Base-by-base conservation (phyloP, 2,113 vertebrate species). In the Gobiocypris rarus region DNA sequence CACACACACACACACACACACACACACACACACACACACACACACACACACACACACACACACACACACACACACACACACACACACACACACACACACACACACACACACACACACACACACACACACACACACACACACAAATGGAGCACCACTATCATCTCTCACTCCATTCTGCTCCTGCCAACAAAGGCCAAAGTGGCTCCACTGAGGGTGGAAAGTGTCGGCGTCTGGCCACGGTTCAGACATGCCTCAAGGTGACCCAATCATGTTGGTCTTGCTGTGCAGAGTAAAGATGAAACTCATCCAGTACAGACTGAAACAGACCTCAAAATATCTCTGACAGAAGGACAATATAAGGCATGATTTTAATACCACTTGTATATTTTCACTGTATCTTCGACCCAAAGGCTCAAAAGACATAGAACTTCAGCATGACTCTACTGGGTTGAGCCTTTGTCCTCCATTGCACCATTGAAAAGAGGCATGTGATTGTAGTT, bases 201-300 rank as follows among this genome's bases (percentile, higher is more conserved):
- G 75, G 24, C 48, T 65, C 28, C 24, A 48, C 61, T 50, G 38
- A 63, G 80, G 43, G 15, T 61, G 73, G 43, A 83, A 19, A 28
- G 54, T 34, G 28, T 48, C 73, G 5, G 28, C 3, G 9, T 19
- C 52, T 84, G 80, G 83, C 80, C 75, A 4, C 15, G 4, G 84
- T 71, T 85, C 69, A 85, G 81, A n/a, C 70, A 50, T 80, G 28
- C 45, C 45, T 87, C 81, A 85, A 87, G 86, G 81, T 87, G 69
- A 87, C 81, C 75, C 43, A 56, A 17, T 61, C 56, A 17, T 69
- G 58, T 15, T 41, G 43, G 31, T 19, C 41, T 65, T 31, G 31
- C 43, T 24, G 41, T 26, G 19, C 28, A 56, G 17, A 45, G 34
- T 17, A 52, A 50, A 80, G 34, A 65, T 50, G 4, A n/a, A 67